A percentile compares a stretch with the other conserved stretches of the same genome.
phyloP scores from a whole-genome alignment of 2,888 invertebrate species.

The Drosophila paranaensis region DNA sequence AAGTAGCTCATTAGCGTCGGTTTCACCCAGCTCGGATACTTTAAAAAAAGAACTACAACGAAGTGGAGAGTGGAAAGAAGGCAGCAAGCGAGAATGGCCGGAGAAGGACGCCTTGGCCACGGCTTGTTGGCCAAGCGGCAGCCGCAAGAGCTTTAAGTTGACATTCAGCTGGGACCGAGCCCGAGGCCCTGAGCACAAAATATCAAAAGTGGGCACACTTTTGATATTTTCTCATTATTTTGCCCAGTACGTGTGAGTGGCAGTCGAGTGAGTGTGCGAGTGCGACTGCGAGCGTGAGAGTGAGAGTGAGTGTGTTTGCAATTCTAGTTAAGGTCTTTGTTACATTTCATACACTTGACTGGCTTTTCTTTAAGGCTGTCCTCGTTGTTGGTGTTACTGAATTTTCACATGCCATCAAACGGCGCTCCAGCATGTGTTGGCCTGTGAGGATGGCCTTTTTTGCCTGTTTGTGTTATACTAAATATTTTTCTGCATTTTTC shows the following conservation, averaged over 20 bases:
- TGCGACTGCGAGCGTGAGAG: conserved; percentile 16
- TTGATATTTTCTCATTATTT: conserved; percentile 78
- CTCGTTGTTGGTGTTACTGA: conserved; percentile 51
- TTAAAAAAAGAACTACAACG: conserved; percentile 50
- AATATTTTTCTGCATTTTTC: conserved; percentile 54
- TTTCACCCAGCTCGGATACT: conserved; percentile 39
- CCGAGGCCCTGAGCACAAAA: conserved; percentile 43
- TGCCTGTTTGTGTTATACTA: conserved; percentile 13
- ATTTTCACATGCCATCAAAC: conserved; percentile 52
- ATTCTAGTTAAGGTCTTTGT: conserved; percentile 77
- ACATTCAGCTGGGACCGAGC: conserved; percentile 59
- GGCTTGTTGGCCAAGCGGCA: conserved; percentile 59
- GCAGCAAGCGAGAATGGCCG: neutral
- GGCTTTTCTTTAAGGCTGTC: conserved; percentile 63
- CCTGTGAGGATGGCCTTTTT: conserved; percentile 52
- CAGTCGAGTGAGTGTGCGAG: conserved; percentile 20
- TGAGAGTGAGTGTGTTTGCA: conserved; percentile 45
- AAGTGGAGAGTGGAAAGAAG: conserved; percentile 16
- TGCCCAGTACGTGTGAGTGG: conserved; percentile 50
- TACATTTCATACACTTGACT: conserved; percentile 78
- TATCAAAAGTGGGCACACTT: conserved; percentile 63
- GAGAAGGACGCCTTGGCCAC: conserved; percentile 11
- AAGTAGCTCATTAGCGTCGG: conserved; percentile 78
- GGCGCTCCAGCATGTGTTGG: conserved; percentile 5
- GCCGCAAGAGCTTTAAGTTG: conserved; percentile 69